Percentiles rank a stretch among this genome's conserved stretches.
These are phyloP conservation scores for Coccyzus lansbergi DNA, from an alignment of 2,797 vertebrate species.

Conservation along the genomic window DNA sequence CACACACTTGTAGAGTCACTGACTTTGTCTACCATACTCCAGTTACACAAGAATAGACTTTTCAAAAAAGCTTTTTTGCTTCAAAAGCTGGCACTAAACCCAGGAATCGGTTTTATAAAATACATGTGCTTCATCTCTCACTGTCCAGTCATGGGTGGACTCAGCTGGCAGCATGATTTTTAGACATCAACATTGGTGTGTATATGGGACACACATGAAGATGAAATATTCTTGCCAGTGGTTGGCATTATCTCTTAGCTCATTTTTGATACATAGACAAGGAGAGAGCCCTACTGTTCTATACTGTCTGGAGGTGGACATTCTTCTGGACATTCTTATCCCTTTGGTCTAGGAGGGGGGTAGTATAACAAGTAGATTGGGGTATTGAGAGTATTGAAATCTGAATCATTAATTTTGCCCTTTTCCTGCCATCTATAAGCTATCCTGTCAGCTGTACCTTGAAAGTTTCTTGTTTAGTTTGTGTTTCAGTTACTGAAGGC, in stretches of 20 bases:
- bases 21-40: background rate
- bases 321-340: background rate
- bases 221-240: accelerated
- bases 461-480: background rate
- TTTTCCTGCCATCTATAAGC: background rate
- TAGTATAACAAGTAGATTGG: background rate
- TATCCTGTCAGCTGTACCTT: background rate
- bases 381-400: background rate
- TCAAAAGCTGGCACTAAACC: background rate
- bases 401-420: background rate
- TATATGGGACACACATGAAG: accelerated
- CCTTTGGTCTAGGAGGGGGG: background rate
- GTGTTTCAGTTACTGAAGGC: background rate
- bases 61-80: background rate
- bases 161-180: background rate
- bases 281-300: background rate
- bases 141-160: accelerated
- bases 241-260: background rate
- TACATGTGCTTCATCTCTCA: background rate
- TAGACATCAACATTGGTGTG: accelerated
- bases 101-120: accelerated
- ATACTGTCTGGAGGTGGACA: background rate
- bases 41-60: background rate
- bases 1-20: background rate
- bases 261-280: background rate